Base-by-base conservation (phyloP, 2,888 invertebrate species). In the Drosophila paramelanica region DNA sequence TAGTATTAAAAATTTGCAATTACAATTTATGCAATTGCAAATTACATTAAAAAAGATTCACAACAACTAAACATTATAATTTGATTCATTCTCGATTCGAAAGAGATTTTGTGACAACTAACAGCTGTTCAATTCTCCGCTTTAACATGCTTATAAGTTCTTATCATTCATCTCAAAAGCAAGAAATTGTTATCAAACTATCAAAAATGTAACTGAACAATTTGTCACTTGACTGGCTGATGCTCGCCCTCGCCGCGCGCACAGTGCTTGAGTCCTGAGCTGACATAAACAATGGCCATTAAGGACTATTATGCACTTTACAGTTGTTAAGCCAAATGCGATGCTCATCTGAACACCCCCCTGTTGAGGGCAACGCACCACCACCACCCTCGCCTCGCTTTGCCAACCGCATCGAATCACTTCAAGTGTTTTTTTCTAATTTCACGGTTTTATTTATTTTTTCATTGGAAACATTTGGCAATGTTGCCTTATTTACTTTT, bases 371-470 rank as follows among this genome's bases (percentile, higher is more conserved):
- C 3, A 20, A 1, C 17, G 17, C 17, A 17, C 17, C 17, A 17
- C 17, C 17, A 17, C 17, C 42, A 73, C 64, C 76, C 61, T 17
- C 17, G 17, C 67, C 39, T 36, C 58, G 20, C 7, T 5, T 33
- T 53, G 47, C 45, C 60, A 57, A 68, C 77, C 86, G 67, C 70
- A 82, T 67, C 90, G 88, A 90, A 90, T 90, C 89, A 79, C 73
- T 68, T 85, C 88, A 81, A 90, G 81, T 89, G 88, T 88, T 86
- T 81, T 61, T 57, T 80, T 73, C 79, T 81, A 88, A 89, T 90
- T 90, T 90, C 81, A 90, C 86, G 88, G 79, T 61, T 52, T 67
- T 47, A 60, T 51, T 2, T 27, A 27, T 27, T 67, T 36, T 10
- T n/a, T 27, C 20, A 41, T 49, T 31, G 23, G 20, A 13, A 57